These are phyloP conservation scores for Cyprinella venusta DNA, from an alignment of 2,797 vertebrate species.

Conservation along the genomic window DNA sequence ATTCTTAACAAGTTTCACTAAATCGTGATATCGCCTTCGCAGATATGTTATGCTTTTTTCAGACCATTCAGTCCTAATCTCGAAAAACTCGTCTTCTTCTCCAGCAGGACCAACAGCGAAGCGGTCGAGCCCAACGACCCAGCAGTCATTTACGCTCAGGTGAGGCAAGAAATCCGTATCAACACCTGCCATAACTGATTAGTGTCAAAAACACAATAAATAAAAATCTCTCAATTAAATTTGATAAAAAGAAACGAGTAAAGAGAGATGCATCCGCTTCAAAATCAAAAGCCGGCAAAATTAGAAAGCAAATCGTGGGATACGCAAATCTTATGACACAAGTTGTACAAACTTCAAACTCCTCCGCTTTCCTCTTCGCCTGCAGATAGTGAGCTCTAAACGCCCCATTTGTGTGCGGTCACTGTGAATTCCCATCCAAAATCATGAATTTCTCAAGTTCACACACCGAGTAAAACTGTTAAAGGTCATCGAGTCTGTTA, in stretches of 20 bases:
- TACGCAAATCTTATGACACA: not conserved
- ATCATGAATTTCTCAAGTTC: not conserved
- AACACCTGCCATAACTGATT: not conserved
- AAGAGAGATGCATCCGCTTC: not conserved
- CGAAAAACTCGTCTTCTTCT: constrained; percentile 84
- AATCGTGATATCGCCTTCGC: constrained; percentile 80
- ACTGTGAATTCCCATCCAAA: not conserved
- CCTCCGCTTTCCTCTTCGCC: not conserved
- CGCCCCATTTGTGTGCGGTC: not conserved
- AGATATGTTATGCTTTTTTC: constrained; percentile 83
- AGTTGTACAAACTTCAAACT: constrained; percentile 2
- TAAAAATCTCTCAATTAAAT: not conserved
- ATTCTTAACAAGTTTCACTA: constrained; percentile 80
- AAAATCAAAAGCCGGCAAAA: not conserved
- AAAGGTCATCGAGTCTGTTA: not conserved
- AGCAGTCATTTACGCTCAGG: constrained; percentile 78
- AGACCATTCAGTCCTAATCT: constrained; percentile 86
- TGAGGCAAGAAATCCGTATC: not conserved
- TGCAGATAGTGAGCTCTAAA: not conserved
- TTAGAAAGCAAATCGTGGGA: not conserved
- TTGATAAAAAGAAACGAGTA: not conserved
- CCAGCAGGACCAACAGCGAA: constrained; percentile 78
- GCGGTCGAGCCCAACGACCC: constrained; percentile 83
- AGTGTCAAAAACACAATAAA: not conserved
- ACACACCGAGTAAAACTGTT: not conserved